A percentile compares a stretch with the other conserved stretches of the same genome.
Evolutionary conservation across 53 echinoderm and acorn worm species (phyloP).

Genomic region (Luidia sarsii): DNA sequence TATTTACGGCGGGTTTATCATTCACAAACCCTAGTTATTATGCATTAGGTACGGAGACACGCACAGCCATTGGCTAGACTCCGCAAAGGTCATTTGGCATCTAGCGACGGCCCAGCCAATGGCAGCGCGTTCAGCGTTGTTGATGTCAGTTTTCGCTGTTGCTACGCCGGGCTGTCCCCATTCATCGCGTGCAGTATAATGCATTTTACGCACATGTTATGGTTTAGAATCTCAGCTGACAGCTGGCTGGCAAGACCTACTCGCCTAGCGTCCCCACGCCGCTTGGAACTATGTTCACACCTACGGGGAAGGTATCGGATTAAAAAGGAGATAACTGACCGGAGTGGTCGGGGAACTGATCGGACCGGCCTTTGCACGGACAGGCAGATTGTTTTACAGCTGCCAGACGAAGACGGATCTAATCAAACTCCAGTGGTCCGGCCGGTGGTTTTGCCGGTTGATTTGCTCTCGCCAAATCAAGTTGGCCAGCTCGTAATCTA

Average conservation of each 20-base stretch:
- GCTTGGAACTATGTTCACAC: neutral
- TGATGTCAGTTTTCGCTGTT: slow-evolving; percentile 68
- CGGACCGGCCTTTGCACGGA: neutral
- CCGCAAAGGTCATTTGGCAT: slow-evolving; percentile 13
- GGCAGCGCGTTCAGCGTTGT: slow-evolving; percentile 32
- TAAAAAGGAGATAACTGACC: neutral
- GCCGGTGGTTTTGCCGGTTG: too few species aligned
- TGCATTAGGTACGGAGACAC: neutral
- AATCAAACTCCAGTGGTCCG: too few species aligned
- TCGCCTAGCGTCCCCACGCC: slow-evolving; percentile 35
- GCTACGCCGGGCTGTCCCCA: slow-evolving; percentile 51
- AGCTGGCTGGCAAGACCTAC: slow-evolving; percentile 5
- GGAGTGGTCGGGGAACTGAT: neutral
- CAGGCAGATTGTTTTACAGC: too few species aligned
- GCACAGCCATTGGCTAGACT: slow-evolving; percentile 7
- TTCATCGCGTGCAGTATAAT: slow-evolving; percentile 24
- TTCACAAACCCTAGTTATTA: slow-evolving; percentile 15
- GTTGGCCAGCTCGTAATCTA: too few species aligned
- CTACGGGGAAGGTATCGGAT: neutral
- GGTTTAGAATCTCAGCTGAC: slow-evolving; percentile 69
- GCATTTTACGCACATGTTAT: slow-evolving; percentile 35
- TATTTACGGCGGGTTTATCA: slow-evolving; percentile 6
- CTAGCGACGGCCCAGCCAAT: slow-evolving; percentile 65
- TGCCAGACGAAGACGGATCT: too few species aligned
- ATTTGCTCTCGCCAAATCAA: too few species aligned